A percentile compares a stretch with the other conserved stretches of the same genome.
These are phyloP conservation scores for Lydus trimaculatus DNA, from an alignment of 2,888 invertebrate genomes.

Conservation along the genomic window DNA sequence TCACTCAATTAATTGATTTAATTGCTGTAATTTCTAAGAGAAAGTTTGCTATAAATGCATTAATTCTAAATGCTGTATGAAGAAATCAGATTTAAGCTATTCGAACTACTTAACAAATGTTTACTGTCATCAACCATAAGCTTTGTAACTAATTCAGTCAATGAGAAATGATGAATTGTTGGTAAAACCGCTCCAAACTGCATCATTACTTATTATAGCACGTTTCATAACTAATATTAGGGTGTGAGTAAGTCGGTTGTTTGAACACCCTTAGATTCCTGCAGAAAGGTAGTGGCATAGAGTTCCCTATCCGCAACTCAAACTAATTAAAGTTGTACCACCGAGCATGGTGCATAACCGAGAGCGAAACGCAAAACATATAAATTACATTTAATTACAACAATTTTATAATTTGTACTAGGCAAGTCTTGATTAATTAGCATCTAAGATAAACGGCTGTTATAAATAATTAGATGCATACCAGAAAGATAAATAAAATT, in stretches of 20 bases:
- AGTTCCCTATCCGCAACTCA: constrained; percentile 32
- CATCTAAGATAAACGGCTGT: constrained; percentile 57
- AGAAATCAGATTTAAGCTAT: not conserved
- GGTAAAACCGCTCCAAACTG: not conserved
- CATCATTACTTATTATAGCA: constrained; percentile 13
- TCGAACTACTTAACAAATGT: not conserved
- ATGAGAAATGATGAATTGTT: constrained; percentile 6
- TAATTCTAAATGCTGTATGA: not conserved
- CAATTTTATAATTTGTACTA: constrained; percentile 62
- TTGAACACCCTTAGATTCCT: constrained; percentile 14
- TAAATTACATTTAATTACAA: constrained; percentile 62
- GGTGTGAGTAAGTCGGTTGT: constrained; percentile 6
- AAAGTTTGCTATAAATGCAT: not conserved
- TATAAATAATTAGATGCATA: constrained; percentile 57
- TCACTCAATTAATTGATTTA: constrained; percentile 17
- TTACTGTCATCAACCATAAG: not conserved
- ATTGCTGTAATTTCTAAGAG: constrained; percentile 11
- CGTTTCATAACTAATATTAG: constrained; percentile 20
- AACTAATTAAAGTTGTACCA: constrained; percentile 55
- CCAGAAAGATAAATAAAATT: constrained; percentile 44
- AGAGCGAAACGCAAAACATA: constrained; percentile 54
- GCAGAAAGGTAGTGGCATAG: constrained; percentile 22
- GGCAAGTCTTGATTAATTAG: constrained; percentile 60
- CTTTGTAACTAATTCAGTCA: not conserved
- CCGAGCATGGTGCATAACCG: constrained; percentile 58